Percentiles rank a stretch among this genome's conserved stretches.
phyloP scores from a whole-genome alignment of 2,113 vertebrate genomes.

The Bettongia penicillata region DNA sequence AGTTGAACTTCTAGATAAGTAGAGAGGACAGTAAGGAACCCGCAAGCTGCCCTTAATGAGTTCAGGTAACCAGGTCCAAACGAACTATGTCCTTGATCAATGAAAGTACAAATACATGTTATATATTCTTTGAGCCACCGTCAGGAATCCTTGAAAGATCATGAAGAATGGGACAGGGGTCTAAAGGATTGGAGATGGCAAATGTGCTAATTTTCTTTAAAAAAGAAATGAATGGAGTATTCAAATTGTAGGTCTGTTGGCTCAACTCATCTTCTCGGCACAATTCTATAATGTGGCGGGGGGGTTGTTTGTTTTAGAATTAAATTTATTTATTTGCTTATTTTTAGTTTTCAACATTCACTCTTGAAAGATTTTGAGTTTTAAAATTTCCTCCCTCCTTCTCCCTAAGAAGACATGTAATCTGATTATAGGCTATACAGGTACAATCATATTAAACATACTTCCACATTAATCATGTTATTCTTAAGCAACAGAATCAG shows the following conservation, averaged over 20 bases:
- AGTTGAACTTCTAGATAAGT: neutral
- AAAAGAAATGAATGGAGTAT: neutral
- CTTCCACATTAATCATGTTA: no score
- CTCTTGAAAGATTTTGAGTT: no score
- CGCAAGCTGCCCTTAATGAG: neutral
- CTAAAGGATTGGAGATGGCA: neutral
- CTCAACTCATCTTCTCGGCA: neutral
- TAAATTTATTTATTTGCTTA: no score
- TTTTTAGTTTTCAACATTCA: no score
- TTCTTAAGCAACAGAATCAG: no score
- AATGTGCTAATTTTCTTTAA: neutral
- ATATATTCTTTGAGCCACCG: neutral
- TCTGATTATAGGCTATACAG: no score
- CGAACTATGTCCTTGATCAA: neutral
- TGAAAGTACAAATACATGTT: neutral
- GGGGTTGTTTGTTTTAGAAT: no score
- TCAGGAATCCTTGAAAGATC: neutral
- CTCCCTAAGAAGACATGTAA: no score
- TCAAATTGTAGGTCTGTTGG: neutral
- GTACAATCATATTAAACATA: no score
- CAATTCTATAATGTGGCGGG: neutral
- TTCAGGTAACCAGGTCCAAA: neutral
- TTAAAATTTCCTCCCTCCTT: no score
- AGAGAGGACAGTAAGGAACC: neutral
- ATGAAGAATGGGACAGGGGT: neutral